Percentiles rank a stretch among this genome's conserved stretches.
Evolutionary conservation across 2,797 vertebrate genomes (phyloP).

Genomic region (Lagodon rhomboides): DNA sequence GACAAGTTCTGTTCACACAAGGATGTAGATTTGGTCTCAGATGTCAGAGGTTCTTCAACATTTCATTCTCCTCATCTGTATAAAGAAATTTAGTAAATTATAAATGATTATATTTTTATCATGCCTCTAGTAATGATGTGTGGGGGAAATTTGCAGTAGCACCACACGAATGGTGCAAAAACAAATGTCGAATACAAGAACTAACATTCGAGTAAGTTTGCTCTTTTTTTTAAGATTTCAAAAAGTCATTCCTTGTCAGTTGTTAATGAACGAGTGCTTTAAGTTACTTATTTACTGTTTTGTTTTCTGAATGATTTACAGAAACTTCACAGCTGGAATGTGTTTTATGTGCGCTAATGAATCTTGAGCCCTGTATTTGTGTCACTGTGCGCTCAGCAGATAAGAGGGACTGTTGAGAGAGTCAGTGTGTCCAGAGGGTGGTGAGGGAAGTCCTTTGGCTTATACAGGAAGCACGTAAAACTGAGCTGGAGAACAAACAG

Average conservation of each 20-base stretch:
- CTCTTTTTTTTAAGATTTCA: too few relatives aligned
- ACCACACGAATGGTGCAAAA: too few relatives aligned
- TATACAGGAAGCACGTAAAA: conserved; percentile 75
- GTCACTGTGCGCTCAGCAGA: conserved; percentile 69
- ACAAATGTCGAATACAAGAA: too few relatives aligned
- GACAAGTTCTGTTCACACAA: not conserved
- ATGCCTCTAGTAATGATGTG: not conserved
- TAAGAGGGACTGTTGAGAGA: conserved; percentile 68
- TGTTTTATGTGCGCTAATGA: conserved; percentile 21
- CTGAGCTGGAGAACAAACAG: conserved; percentile 73
- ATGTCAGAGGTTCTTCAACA: not conserved
- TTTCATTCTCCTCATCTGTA: not conserved
- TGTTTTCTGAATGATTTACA: conserved; percentile 14
- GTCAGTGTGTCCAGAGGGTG: conserved; percentile 50
- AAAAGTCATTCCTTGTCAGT: not conserved
- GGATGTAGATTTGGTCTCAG: not conserved
- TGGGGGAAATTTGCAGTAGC: too few relatives aligned
- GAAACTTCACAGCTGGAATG: conserved; percentile 4
- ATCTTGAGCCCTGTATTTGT: conserved; percentile 55
- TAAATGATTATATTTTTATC: not conserved
- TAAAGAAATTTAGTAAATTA: not conserved
- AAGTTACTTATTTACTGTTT: conserved; percentile 10
- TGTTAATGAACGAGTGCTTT: not conserved
- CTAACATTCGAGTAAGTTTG: too few relatives aligned
- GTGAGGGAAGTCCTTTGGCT: conserved; percentile 70